phyloP scores from a whole-genome alignment of 2,797 vertebrate genomes.

The Luscinia megarhynchos region DNA sequence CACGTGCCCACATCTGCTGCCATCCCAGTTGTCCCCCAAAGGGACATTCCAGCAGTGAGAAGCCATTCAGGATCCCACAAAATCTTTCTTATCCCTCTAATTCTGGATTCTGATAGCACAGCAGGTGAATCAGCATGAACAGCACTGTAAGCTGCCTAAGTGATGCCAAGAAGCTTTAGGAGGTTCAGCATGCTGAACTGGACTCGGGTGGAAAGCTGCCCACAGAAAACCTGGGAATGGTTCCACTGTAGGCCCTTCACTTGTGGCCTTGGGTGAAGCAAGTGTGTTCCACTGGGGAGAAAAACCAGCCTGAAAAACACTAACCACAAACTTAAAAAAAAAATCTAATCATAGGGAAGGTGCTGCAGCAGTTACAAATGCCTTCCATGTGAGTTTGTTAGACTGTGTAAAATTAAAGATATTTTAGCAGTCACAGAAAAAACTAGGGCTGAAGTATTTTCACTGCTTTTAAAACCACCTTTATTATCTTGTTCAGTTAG shows the following conservation, averaged over 20 bases:
- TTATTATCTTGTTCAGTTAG: neutral
- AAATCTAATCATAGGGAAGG: neutral
- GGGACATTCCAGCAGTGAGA: neutral
- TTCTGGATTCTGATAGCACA: neutral
- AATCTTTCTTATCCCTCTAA: neutral
- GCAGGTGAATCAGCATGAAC: neutral
- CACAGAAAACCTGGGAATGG: neutral
- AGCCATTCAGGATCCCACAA: accelerated
- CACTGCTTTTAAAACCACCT: neutral
- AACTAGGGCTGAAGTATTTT: neutral
- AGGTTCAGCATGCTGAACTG: neutral
- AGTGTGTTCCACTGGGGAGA: neutral
- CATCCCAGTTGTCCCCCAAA: neutral
- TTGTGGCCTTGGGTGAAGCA: accelerated
- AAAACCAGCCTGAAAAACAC: neutral
- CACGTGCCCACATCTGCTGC: neutral
- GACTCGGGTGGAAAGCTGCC: neutral
- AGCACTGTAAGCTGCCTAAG: neutral
- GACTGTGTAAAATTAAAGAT: neutral
- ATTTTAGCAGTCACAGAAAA: neutral
- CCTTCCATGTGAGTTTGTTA: neutral
- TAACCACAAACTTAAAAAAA: neutral
- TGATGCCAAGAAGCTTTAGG: neutral
- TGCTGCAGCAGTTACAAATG: neutral
- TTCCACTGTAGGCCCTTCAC: neutral